Base-by-base conservation (phyloP, 92 coral and sea anemone genomes). In the Desmophyllum pertusum region DNA sequence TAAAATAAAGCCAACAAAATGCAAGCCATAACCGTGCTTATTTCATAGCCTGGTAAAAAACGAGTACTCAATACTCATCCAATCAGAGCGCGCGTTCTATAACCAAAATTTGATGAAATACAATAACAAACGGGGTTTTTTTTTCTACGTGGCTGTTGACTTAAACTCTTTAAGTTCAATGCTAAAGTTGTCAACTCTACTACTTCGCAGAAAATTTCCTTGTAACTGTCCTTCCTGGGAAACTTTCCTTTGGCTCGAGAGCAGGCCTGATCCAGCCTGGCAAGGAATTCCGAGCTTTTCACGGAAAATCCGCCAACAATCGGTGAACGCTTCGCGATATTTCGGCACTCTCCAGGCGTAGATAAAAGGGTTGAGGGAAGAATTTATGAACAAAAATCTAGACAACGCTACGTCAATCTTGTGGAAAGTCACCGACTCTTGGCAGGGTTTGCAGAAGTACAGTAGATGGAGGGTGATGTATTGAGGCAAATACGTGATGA, bases 281-380 rank as follows among this genome's bases (percentile, higher is more conserved):
- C 65, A 38, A 11, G 75, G 25, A 70, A 19, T 23, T 70, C 10
- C 19, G n/a, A 75, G 6, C 30, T 75, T 75, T 13, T 63, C 42
- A 11, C 42, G 36, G 38, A 23, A 50, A 11, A 30, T 23, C 79
- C 21, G 23, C 79, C 79, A 75, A 50, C 42, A 30, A 13, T 30
- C 62, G 19, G 4, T 46, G 8, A 50, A 75, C 17, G 82, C 72
- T 55, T 42, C 74, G 23, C 73, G 73, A 45, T 57, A 76, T 45
- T 84, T 75, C 7, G 80, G 41, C 74, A 74, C 35, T 46, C 87
- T 75, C 73, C 57, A 63, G 14, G 80, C 73, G 36, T 73, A 62
- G 19, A 84, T 21, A 14, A 84, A 75, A 5, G 87, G 87, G 13
- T 84, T 77, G 39, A 84, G n/a, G 8, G 87, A 82, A 0, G 87